phyloP scores from a whole-genome alignment of 1,140 invertebrate species.

The Apis cerana region DNA sequence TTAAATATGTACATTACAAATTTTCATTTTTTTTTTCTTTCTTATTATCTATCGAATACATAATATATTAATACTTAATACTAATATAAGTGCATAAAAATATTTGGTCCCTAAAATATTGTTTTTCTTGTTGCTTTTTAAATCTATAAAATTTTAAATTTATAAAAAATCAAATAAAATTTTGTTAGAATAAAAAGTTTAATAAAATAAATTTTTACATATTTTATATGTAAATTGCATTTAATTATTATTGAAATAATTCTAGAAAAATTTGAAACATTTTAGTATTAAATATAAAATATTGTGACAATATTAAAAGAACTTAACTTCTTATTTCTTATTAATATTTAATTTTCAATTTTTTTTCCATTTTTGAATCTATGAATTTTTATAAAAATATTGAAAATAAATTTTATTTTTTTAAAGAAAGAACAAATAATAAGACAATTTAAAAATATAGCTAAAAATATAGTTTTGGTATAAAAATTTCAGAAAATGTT shows the following conservation, averaged over 20 bases:
- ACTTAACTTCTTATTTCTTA: no score
- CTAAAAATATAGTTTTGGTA: neutral
- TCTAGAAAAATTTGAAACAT: neutral
- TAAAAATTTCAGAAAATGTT: neutral
- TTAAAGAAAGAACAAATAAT: neutral
- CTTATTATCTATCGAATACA: constrained; percentile 5
- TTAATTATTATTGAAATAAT: neutral
- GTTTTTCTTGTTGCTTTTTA: constrained; percentile 40
- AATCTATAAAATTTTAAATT: no score
- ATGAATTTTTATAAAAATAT: neutral
- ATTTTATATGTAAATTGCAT: neutral
- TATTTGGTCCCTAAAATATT: constrained; percentile 77
- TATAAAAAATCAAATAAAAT: neutral
- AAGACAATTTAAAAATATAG: no score
- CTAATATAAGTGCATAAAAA: no score
- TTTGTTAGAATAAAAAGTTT: neutral
- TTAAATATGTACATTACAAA: constrained; percentile 6
- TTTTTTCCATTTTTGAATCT: no score
- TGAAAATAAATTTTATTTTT: neutral
- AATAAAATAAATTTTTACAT: neutral
- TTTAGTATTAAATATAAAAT: neutral
- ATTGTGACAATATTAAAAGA: no score
- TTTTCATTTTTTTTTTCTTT: neutral
- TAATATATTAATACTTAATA: neutral
- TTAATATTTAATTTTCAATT: no score